Evolutionary conservation across 1,140 invertebrate species (phyloP).

Genomic region (Pogonomyrmex californicus): DNA sequence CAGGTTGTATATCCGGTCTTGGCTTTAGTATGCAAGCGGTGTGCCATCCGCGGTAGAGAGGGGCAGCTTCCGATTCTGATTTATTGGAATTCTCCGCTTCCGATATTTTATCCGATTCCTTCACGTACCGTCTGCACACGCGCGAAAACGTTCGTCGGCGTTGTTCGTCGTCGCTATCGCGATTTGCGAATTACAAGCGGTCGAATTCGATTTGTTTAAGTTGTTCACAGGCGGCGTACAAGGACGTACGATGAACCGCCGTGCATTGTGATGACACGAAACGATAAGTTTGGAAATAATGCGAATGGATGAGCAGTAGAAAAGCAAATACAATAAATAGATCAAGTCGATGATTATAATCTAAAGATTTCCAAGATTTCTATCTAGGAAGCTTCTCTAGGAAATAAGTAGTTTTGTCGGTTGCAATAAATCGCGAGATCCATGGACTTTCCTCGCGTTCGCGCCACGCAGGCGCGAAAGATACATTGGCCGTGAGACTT

Average conservation of each 20-base stretch:
- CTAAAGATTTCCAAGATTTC: slow-evolving; percentile 11
- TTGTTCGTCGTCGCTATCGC: slow-evolving; percentile 55
- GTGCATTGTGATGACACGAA: not conserved
- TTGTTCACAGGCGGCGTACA: slow-evolving; percentile 9
- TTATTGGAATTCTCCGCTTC: slow-evolving; percentile 84
- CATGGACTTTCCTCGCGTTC: not conserved
- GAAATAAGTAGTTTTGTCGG: not conserved
- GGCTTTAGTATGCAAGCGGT: slow-evolving; percentile 85
- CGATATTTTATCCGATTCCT: slow-evolving; percentile 80
- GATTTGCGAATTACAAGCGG: slow-evolving; percentile 47
- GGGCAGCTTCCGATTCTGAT: slow-evolving; percentile 85
- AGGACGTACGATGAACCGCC: slow-evolving; percentile 53
- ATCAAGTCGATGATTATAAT: not conserved
- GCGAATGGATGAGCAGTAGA: not conserved
- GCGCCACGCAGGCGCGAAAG: not conserved
- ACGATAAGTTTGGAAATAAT: slow-evolving; percentile 18
- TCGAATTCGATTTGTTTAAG: slow-evolving; percentile 30
- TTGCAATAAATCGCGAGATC: not conserved
- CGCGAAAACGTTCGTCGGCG: slow-evolving; percentile 59
- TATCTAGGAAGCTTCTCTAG: not conserved
- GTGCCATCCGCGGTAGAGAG: slow-evolving; percentile 75
- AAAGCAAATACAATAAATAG: not conserved
- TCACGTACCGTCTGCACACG: slow-evolving; percentile 70
- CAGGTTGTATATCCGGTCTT: slow-evolving; percentile 85
- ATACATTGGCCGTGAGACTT: slow-evolving; percentile 57